Evolutionary conservation across 2,888 invertebrate genomes (phyloP).

Genomic region (Hyposoter didymator): DNA sequence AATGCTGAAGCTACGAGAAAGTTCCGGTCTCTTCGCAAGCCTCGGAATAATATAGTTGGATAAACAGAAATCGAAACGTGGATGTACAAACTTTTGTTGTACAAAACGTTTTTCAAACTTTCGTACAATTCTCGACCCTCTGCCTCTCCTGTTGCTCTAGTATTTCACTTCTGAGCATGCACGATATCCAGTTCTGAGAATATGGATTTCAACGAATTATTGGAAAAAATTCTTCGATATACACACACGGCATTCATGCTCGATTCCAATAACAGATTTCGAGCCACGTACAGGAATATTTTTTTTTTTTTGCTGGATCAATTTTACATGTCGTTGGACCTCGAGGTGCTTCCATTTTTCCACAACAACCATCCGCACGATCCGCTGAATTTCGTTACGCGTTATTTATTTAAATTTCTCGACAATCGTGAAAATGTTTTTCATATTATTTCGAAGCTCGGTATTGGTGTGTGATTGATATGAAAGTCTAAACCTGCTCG

Average conservation of each 20-base stretch:
- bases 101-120: conserved; percentile 1
- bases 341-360: neutral
- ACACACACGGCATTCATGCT: neutral
- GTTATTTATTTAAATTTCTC: neutral
- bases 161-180: neutral
- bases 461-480: neutral
- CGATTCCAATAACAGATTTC: conserved; percentile 14
- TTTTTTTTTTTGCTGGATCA: neutral
- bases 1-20: conserved; percentile 12
- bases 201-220: conserved; percentile 1
- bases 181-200: neutral
- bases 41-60: conserved; percentile 37
- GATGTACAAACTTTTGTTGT: conserved; percentile 27
- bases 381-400: neutral
- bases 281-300: neutral
- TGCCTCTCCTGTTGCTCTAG: neutral
- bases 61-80: neutral
- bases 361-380: neutral
- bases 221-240: neutral
- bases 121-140: neutral
- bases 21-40: conserved; percentile 10
- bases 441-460: neutral
- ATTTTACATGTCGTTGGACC: neutral
- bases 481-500: conserved; percentile 12
- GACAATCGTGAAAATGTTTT: neutral